Evolutionary conservation across 2,888 invertebrate genomes (phyloP).

Genomic region (Sepiola atlantica): DNA sequence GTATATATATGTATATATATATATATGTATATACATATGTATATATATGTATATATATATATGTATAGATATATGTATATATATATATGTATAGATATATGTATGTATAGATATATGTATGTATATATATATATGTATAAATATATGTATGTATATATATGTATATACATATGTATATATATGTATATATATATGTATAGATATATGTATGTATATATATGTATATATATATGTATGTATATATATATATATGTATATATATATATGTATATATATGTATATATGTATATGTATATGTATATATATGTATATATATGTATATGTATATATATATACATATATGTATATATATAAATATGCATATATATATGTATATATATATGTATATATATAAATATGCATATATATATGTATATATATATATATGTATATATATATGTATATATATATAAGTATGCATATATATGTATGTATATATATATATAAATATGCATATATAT

Average conservation of each 20-base stretch:
- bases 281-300: neutral
- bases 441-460: neutral
- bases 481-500: neutral
- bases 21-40: neutral
- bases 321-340: neutral
- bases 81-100: neutral
- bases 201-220: neutral
- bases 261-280: neutral
- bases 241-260: neutral
- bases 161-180: neutral
- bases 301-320: neutral
- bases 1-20: neutral
- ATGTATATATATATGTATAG: neutral
- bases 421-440: neutral
- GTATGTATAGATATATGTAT: neutral
- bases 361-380: neutral
- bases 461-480: neutral
- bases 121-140: neutral
- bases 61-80: neutral
- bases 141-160: neutral
- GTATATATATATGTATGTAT: neutral
- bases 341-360: neutral
- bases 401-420: neutral
- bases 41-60: neutral
- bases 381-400: neutral